These are phyloP conservation scores for Lepidurus arcticus DNA, from an alignment of 1,140 invertebrate genomes.

Conservation along the genomic window DNA sequence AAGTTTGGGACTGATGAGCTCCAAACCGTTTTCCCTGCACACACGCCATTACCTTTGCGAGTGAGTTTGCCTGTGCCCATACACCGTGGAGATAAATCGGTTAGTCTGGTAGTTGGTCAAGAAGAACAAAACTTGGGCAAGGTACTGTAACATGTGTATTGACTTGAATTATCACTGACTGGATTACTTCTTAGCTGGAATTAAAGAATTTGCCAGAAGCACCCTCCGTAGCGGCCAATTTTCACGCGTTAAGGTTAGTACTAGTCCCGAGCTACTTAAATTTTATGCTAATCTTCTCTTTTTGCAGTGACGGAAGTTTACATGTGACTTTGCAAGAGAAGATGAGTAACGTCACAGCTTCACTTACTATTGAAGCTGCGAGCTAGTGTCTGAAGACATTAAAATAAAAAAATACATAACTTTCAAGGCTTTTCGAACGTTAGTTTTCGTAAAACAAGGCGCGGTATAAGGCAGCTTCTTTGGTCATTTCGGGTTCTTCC, in stretches of 20 bases:
- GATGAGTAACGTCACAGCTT: constrained; percentile 26
- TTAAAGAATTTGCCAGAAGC: constrained; percentile 31
- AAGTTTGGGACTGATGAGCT: constrained; percentile 27
- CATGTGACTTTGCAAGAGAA: constrained; percentile 28
- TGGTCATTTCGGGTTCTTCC: constrained; percentile 52
- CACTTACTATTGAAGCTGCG: constrained; percentile 25
- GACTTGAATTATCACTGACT: background rate
- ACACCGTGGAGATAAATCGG: constrained; percentile 4
- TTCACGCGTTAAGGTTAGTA: constrained; percentile 27
- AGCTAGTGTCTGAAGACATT: background rate
- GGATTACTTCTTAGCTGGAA: constrained; percentile 13
- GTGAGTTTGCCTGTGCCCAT: constrained; percentile 23
- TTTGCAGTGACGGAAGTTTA: constrained; percentile 30
- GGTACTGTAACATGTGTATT: background rate
- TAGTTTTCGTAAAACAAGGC: constrained; percentile 36
- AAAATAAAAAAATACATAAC: constrained; percentile 3
- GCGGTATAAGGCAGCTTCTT: constrained; percentile 49
- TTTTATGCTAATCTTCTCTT: background rate
- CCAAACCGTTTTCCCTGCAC: constrained; percentile 28
- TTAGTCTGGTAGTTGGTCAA: constrained; percentile 17
- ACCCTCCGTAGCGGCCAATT: constrained; percentile 30
- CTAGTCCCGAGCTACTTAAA: background rate
- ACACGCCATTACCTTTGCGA: constrained; percentile 26
- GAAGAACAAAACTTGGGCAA: constrained; percentile 23
- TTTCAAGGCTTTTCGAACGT: background rate